Evolutionary conservation across 2,113 vertebrate genomes (phyloP), one percentile per base, ranked within the genome.

Genomic region (Tonatia bakeri): DNA sequence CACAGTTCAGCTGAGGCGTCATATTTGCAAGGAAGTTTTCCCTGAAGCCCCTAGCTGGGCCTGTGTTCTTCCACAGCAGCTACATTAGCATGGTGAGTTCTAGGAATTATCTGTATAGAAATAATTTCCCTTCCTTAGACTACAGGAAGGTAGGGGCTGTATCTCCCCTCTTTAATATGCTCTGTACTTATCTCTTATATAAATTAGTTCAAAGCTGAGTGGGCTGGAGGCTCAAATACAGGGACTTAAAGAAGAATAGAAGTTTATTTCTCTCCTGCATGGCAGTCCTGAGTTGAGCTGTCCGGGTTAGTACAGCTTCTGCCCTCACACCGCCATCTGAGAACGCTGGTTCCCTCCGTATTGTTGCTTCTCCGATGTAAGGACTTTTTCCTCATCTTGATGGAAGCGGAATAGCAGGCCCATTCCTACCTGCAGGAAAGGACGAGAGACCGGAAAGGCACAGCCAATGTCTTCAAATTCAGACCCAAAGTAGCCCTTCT

Each of bases 121-220:
- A 16, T 20, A 17, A 54, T 43, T 80, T 79, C 54, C 26, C 36
- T 87, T 52, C 19, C 40, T 86, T 52, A 54, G 92, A 52, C 38
- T 26, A 75, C 40, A 69, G n/a, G 47, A 20, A 20, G 11, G 16
- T 17, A 70, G 40, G 24, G 20, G 54, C 15, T 61, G 1, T 4
- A 15, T 56, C 65, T 67, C 81, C 40, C 33, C 65, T 38, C 45
- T 79, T 93, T 67, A 40, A 64, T 20, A 38, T 54, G 47, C 24
- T 7, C 11, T 64, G 13, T 6, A 40, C 13, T 67, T 31, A 10
- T 56, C 43, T 81, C 47, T 72, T 50, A 22, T 17, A 43, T 59
- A 87, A 40, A 91, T 85, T 85, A 40, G 54, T 47, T 80, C 82
- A 85, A 95, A 67, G 28, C 40, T 54, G 31, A 33, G 13, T 69